These are phyloP conservation scores for Sebastolobus altivelis DNA, from an alignment of 2,797 vertebrate genomes.

Conservation along the genomic window DNA sequence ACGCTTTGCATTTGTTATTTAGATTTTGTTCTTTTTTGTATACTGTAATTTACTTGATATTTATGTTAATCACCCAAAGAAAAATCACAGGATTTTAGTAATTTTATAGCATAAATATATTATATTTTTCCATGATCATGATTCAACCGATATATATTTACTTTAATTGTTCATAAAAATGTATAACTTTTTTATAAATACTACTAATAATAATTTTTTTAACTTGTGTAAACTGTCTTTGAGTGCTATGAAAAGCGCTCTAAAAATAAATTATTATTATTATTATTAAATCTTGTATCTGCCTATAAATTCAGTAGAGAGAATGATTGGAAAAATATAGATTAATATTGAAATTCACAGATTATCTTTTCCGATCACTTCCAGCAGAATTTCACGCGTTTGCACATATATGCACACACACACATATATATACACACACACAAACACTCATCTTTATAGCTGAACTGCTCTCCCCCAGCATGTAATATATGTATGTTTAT, in stretches of 20 bases:
- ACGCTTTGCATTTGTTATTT: slow-evolving; percentile 23
- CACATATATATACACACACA: slow-evolving; percentile 21
- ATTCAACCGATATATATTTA: neutral
- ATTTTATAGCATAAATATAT: neutral
- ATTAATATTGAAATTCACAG: neutral
- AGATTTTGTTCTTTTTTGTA: neutral
- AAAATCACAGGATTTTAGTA: neutral
- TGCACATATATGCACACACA: slow-evolving; percentile 1
- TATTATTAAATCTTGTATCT: too few species aligned
- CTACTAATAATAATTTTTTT: too few species aligned
- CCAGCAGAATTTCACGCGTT: neutral
- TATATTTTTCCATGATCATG: neutral
- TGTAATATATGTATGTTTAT: slow-evolving; percentile 60
- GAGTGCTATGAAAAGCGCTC: too few species aligned
- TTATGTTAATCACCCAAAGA: neutral
- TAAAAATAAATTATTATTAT: too few species aligned
- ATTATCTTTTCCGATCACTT: neutral
- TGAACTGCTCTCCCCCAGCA: slow-evolving; percentile 24
- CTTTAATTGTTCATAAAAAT: neutral
- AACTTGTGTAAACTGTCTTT: too few species aligned
- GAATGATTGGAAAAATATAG: neutral
- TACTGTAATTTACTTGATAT: neutral
- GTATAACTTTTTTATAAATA: too few species aligned
- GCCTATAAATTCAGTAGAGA: neutral
- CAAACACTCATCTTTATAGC: slow-evolving; percentile 28